Evolutionary conservation across 2,888 invertebrate species (phyloP).

Genomic region (Lacanobia wlatinum): DNA sequence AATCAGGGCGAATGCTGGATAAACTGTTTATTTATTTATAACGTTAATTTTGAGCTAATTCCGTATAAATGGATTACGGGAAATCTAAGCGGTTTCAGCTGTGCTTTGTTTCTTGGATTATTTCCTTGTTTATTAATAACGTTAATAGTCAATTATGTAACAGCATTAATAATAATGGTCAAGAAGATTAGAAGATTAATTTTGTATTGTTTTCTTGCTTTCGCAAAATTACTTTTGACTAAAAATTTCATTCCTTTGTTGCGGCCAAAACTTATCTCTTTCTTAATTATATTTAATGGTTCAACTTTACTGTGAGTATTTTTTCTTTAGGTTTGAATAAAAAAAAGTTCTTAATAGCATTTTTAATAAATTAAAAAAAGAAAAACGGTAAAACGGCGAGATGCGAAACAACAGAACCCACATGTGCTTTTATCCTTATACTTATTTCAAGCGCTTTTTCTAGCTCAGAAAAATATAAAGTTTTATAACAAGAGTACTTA

Average conservation of each 20-base stretch:
- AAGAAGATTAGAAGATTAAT: not conserved
- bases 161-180: not conserved
- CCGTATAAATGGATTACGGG: not conserved
- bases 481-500: slow-evolving; percentile 22
- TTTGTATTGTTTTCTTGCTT: not conserved
- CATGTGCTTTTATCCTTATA: not conserved
- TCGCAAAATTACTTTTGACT: not conserved
- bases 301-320: too few species aligned
- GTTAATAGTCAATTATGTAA: not conserved
- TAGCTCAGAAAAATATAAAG: slow-evolving; percentile 15
- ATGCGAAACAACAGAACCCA: not conserved
- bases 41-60: not conserved
- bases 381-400: not conserved
- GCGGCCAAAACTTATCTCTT: too few species aligned
- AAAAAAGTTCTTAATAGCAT: not conserved
- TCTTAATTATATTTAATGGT: too few species aligned
- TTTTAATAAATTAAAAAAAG: not conserved
- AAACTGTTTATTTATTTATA: not conserved
- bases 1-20: too few species aligned
- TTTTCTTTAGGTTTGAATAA: too few species aligned
- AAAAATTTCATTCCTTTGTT: not conserved
- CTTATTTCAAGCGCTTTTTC: slow-evolving; percentile 8
- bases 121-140: not conserved
- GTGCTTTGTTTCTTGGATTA: not conserved
- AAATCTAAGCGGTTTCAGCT: not conserved